Percentiles rank a stretch among this genome's conserved stretches.
Evolutionary conservation across 2,888 invertebrate species (phyloP).

Genomic region (Alcis repandata): DNA sequence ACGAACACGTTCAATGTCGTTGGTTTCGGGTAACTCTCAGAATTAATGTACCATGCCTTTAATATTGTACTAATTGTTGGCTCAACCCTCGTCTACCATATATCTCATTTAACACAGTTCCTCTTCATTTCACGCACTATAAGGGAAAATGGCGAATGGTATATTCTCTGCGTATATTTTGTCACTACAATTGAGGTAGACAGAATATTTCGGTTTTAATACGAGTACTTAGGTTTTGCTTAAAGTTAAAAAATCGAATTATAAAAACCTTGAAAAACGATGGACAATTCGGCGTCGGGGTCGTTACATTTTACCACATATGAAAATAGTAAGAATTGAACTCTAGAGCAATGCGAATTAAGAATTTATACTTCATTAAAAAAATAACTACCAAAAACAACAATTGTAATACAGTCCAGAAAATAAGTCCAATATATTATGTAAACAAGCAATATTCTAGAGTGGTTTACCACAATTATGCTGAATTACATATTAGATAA

Average conservation of each 20-base stretch:
- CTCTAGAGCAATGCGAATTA: too few relatives aligned
- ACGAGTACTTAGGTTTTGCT: not conserved
- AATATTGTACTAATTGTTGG: constrained; percentile 39
- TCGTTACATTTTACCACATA: too few relatives aligned
- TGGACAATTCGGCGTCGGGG: too few relatives aligned
- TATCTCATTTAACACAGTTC: constrained; percentile 36
- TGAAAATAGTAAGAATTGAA: too few relatives aligned
- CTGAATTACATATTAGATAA: too few relatives aligned
- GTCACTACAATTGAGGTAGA: constrained; percentile 1
- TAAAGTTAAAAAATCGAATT: not conserved
- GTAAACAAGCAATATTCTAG: too few relatives aligned
- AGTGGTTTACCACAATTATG: too few relatives aligned
- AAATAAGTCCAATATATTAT: too few relatives aligned
- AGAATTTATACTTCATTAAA: too few relatives aligned
- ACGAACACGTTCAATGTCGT: constrained; percentile 9
- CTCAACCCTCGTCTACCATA: constrained; percentile 36
- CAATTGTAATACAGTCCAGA: too few relatives aligned
- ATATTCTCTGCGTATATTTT: constrained; percentile 1
- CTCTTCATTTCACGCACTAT: constrained; percentile 24
- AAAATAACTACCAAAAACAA: too few relatives aligned
- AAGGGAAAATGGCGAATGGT: constrained; percentile 12
- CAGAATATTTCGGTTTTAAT: not conserved
- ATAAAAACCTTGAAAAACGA: too few relatives aligned
- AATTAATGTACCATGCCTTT: constrained; percentile 34
- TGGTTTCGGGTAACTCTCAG: constrained; percentile 9